Evolutionary conservation across 2,113 vertebrate species (phyloP).

Genomic region (Oxyura jamaicensis): DNA sequence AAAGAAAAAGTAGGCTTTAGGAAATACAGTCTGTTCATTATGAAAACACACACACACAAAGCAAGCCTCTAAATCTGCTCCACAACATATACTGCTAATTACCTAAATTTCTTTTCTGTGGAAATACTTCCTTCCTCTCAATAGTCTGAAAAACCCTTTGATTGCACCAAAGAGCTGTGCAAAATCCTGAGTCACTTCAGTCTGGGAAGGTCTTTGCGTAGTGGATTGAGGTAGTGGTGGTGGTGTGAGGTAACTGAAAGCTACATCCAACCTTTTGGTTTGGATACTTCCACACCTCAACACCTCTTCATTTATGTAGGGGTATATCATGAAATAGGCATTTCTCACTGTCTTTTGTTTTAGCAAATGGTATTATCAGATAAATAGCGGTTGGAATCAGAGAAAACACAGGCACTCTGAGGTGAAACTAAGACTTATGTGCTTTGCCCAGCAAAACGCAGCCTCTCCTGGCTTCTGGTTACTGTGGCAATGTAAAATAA

Average conservation of each 20-base stretch:
- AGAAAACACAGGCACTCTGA: not conserved
- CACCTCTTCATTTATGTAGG: not conserved
- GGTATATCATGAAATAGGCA: not conserved
- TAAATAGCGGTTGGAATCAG: not conserved
- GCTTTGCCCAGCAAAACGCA: not conserved
- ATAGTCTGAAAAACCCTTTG: constrained; percentile 23
- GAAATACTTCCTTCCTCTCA: not conserved
- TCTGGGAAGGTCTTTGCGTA: constrained; percentile 8
- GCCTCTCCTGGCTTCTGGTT: not conserved
- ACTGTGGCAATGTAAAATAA: not conserved
- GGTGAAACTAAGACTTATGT: not conserved
- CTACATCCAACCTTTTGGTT: not conserved
- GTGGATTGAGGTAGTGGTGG: not conserved
- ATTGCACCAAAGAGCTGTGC: constrained; percentile 13
- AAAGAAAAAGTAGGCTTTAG: not conserved
- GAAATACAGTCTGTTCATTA: constrained; percentile 10
- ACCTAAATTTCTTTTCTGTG: not conserved
- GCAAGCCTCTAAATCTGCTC: not conserved
- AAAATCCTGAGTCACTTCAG: constrained; percentile 46
- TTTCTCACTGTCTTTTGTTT: not conserved
- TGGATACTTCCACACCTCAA: not conserved
- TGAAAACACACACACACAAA: not conserved
- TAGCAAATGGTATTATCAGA: not conserved
- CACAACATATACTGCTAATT: not conserved
- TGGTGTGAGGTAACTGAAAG: not conserved